Conservation (phyloP, 2,113 vertebrate species). For the Crotophaga sulcirostris region DNA sequence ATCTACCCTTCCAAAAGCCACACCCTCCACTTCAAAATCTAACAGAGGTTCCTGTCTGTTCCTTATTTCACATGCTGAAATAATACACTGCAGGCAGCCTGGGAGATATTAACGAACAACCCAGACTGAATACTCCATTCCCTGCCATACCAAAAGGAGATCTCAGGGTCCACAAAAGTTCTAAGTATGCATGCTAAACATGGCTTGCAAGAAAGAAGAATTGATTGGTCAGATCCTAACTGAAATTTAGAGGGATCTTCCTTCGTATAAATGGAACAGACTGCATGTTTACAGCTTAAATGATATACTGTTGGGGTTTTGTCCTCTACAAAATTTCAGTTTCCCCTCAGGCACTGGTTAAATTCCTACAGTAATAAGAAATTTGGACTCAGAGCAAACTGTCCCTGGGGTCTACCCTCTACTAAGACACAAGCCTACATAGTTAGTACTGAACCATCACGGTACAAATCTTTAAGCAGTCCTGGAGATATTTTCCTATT, state of each 20-base stretch:
- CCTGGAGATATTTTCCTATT: conserved; percentile 2
- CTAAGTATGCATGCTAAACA: neutral
- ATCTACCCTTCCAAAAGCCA: neutral
- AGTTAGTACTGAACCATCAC: neutral
- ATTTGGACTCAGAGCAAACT: neutral
- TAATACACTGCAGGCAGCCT: neutral
- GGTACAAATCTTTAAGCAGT: neutral
- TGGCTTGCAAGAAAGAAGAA: conserved; percentile 6
- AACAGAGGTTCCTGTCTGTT: neutral
- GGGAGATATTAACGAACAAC: neutral
- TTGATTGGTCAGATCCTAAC: neutral
- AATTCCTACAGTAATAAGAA: conserved; percentile 29
- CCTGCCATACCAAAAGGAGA: conserved; percentile 20
- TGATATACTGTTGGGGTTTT: neutral
- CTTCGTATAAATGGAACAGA: conserved; percentile 5
- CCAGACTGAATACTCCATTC: conserved; percentile 5
- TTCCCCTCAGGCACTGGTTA: conserved; percentile 14
- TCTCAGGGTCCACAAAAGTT: neutral
- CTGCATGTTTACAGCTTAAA: neutral
- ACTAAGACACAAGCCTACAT: neutral
- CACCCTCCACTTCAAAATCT: neutral
- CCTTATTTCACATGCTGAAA: conserved; percentile 15
- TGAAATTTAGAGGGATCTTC: neutral
- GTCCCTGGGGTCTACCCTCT: neutral
- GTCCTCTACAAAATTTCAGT: neutral